phyloP scores from a whole-genome alignment of 2,888 invertebrate genomes.

The Drosophila pegasa region DNA sequence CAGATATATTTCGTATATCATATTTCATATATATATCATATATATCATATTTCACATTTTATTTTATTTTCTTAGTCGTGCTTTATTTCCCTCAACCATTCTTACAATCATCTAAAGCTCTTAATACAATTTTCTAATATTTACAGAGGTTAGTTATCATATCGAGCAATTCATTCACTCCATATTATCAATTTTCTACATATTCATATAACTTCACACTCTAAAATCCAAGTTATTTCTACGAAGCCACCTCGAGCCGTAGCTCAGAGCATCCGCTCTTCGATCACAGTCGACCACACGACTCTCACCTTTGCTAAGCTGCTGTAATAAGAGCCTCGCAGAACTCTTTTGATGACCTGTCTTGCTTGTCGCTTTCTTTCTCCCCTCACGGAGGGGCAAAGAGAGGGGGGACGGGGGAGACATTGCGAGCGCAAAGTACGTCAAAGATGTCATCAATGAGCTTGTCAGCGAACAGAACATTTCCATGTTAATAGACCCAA shows the following conservation, averaged over 20 bases:
- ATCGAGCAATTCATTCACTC: no score
- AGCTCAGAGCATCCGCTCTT: not conserved
- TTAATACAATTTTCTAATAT: no score
- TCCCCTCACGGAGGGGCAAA: not conserved
- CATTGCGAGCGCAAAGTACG: not conserved
- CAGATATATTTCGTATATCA: no score
- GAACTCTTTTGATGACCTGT: constrained; percentile 2
- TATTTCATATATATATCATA: no score
- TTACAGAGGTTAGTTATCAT: no score
- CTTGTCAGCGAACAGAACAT: constrained; percentile 5
- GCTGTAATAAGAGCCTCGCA: not conserved
- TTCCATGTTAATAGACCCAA: constrained; percentile 9
- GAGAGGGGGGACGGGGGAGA: not conserved
- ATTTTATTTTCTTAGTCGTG: no score
- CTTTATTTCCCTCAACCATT: no score
- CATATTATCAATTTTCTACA: no score
- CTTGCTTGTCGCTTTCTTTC: not conserved
- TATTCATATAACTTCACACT: not conserved
- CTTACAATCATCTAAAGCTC: no score
- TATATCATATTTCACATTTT: no score
- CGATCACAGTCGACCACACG: not conserved
- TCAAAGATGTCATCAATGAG: constrained; percentile 17
- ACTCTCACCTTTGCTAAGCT: no score
- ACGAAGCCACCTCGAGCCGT: not conserved
- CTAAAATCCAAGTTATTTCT: not conserved